Base-by-base conservation (phyloP, 1,140 invertebrate species). In the Caerostris darwini region DNA sequence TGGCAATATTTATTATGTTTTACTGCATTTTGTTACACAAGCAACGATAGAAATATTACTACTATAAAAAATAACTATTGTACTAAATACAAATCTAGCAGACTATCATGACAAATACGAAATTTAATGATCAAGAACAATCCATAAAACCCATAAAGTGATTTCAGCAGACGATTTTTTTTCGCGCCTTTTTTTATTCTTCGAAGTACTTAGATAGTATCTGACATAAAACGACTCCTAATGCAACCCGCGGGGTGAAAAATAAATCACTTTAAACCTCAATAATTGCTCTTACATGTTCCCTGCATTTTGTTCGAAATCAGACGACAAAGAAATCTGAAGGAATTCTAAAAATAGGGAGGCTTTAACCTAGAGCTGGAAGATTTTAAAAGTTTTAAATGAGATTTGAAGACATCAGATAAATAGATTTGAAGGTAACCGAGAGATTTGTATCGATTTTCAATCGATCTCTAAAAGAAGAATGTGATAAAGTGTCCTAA, bases 111-210 rank as follows among this genome's bases (percentile, higher is more conserved):
- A 77, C 71, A 77, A 77, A 77, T 34, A 77, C 53, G 8, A 12
- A 50, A 5, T 54, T 56, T 83, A 83, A 83, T 83, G 82, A 83
- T 50, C 53, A 53, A 14, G n/a, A 56, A 83, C 53, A 54, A 83
- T 83, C 82, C n/a, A 83, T 83, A 83, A 83, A 83, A 83, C 54
- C 82, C n/a, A 83, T 83, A 83, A 83, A 83, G 19, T 10, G 53
- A 56, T 83, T 56, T n/a, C 82, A 19, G 5, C 5, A 58, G 17
- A 57, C 7, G 6, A n/a, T n/a, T 19, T 3, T 19, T 34, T 34
- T 34, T 34, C 34, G 0, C 34, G 2, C 2, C 34, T n/a, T 83
- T 83, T 83, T 7, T 17, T 17, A 6, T n/a, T 83, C 14, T 57
- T 10, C 5, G n/a, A 10, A 58, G 54, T 58, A 56, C 82, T 83